Base-by-base conservation (phyloP, 2,113 vertebrate genomes). In the Hippocampus zosterae region DNA sequence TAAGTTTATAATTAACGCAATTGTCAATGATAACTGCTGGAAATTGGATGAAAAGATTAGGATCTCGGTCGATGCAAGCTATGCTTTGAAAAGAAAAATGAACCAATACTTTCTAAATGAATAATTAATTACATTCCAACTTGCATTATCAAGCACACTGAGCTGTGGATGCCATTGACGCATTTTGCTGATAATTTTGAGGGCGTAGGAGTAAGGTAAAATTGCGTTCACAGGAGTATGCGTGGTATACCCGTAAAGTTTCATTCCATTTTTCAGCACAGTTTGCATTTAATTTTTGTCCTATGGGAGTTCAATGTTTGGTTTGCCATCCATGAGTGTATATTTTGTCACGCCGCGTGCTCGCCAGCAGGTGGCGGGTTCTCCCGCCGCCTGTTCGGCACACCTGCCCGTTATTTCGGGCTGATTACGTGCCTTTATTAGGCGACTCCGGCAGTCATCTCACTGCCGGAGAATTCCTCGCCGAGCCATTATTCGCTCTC, bases 281-380 rank as follows among this genome's bases (percentile, higher is more conserved):
- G 64, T 74, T 67, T 68, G 72, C 72, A 73, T 80, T 79, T 78
- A 65, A 81, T 80, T 75, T 77, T 70, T 69, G 57, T 74, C 74
- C 76, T 77, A 76, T 70, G 64, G 74, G 78, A 68, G 79, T 71
- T 69, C 71, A 76, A 81, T 80, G 74, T 81, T 81, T 71, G 75
- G 80, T 77, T 75, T 83, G 79, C 85, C 75, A 79, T 85, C 69
- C 75, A 70, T n/a, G 82, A 82, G 76, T 89, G 84, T n/a, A n/a
- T n/a, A n/a, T n/a, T n/a, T n/a, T n/a, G n/a, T n/a, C n/a, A n/a
- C n/a, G n/a, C n/a, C n/a, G n/a, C n/a, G n/a, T n/a, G n/a, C n/a
- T n/a, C n/a, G n/a, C n/a, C n/a, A n/a, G n/a, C n/a, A n/a, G n/a
- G n/a, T n/a, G n/a, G n/a, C n/a, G n/a, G n/a, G n/a, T n/a, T n/a